Evolutionary conservation across 2,888 invertebrate species (phyloP), one percentile per base, ranked within the genome.

Genomic region (Encarsia formosa): DNA sequence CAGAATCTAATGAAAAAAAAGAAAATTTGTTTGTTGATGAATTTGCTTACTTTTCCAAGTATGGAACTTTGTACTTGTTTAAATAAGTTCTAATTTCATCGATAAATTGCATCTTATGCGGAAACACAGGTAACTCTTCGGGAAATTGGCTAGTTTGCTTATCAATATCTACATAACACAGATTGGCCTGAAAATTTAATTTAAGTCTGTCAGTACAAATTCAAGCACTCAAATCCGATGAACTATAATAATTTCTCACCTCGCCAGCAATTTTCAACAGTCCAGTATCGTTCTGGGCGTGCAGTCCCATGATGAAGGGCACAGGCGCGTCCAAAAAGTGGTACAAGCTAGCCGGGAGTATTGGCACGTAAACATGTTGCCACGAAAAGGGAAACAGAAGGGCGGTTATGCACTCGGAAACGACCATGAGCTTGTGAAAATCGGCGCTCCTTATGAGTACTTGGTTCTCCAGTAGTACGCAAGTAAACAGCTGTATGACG

Each of bases 291-390:
- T 68, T 76, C 45, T 73, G 69, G 24, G 70, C 71, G 46, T 82
- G 82, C 29, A 86, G 73, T 68, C 98, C 99, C 98, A 99, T 99
- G 55, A 99, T 88, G 76, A 95, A 99, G 29, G 99, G 99, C 47
- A 99, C 97, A 0, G 99, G 99, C 5, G 99, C 99, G 76, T 99
- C 99, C 40, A 99, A 81, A 76, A 99, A 99, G 71, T 97, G 95
- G 73, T 92, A 88, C 56, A 96, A 78, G 16, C 92, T 88, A 43
- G 95, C 91, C 1, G 99, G 99, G 64, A 99, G 78, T 68, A 99
- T 59, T 23, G 99, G 99, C 54, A 98, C 99, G 76, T 99, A 99
- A 3, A 99, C 97, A 75, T 99, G 97, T 46, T 96, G 95, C 99
- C 99, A 99, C 22, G 86, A 81, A 73, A 98, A 99, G 2, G 99